Evolutionary conservation across 2,113 vertebrate species (phyloP), one percentile per base, ranked within the genome.

Genomic region (Romanogobio albipinnatus): DNA sequence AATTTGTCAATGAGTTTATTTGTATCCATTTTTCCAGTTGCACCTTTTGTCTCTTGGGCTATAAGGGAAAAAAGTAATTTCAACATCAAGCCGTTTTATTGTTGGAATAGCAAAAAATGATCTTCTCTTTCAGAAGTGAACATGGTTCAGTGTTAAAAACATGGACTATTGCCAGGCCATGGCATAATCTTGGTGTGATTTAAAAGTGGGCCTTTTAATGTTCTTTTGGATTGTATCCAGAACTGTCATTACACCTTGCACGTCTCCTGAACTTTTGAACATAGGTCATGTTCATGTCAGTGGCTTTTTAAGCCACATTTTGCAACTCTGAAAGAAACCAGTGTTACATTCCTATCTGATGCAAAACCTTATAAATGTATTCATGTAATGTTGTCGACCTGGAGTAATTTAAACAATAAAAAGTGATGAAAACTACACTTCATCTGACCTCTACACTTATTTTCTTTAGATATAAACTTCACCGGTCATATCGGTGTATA

Each of bases 351-450:
- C 82, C 73, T 45, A 77, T 59, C 75, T 74, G 17, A 80, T 61
- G 26, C 43, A 49, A 56, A 73, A 47, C 49, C 66, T 47, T 80
- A 85, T 8, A 80, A 39, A 68, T 62, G 77, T 29, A 43, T 71
- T 64, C 5, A 68, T 70, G 47, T 83, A 9, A 49, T 77, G 56
- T 81, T 24, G 39, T 80, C 47, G 26, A 85, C 66, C 29, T 66
- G 11, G 33, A 74, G 22, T 51, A 56, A 74, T 76, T 83, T 80
- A 62, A 86, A 58, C 36, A 71, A 66, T 87, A 87, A 81, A 82
- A 83, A 53, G 22, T 79, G 43, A 78, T 33, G 76, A 36, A 17
- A 29, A 19, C 49, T 79, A 43, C n/a, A 29, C 7, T 56, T 8
- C 17, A 22, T 8, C 53, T 56, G 17, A 56, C 3, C 17, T 56